Evolutionary conservation across 2,113 vertebrate species (phyloP).

Genomic region (Tringa solitaria): DNA sequence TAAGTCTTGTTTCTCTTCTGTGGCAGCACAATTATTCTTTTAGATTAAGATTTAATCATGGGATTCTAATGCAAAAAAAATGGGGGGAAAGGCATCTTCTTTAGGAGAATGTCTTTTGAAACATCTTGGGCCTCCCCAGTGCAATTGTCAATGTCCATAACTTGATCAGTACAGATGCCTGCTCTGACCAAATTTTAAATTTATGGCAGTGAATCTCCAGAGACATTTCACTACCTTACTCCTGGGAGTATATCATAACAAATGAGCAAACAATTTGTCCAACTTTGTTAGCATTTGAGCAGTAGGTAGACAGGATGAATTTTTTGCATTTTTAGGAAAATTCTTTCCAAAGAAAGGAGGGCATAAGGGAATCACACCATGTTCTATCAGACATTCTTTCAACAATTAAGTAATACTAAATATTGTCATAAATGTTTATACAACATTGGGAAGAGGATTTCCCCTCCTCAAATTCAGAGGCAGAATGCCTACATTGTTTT

Average conservation of each 20-base stretch:
- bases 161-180: background rate
- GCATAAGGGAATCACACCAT: background rate
- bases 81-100: background rate
- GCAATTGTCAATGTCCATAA: too few species aligned
- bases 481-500: background rate
- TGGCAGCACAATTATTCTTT: background rate
- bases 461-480: background rate
- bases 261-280: background rate
- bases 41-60: background rate
- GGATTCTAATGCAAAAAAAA: background rate
- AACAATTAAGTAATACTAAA: background rate
- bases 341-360: background rate
- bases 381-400: background rate
- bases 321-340: background rate
- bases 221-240: background rate
- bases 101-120: background rate
- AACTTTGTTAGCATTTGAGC: background rate
- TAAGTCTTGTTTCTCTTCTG: background rate
- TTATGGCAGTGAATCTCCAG: background rate
- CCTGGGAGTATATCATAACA: background rate
- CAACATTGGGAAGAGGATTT: background rate
- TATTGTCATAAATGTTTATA: background rate
- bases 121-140: background rate
- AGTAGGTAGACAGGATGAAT: background rate
- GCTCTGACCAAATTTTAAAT: background rate